Evolutionary conservation across 2,888 invertebrate species (phyloP), one percentile per base, ranked within the genome.

Genomic region (Syrphus vitripennis): DNA sequence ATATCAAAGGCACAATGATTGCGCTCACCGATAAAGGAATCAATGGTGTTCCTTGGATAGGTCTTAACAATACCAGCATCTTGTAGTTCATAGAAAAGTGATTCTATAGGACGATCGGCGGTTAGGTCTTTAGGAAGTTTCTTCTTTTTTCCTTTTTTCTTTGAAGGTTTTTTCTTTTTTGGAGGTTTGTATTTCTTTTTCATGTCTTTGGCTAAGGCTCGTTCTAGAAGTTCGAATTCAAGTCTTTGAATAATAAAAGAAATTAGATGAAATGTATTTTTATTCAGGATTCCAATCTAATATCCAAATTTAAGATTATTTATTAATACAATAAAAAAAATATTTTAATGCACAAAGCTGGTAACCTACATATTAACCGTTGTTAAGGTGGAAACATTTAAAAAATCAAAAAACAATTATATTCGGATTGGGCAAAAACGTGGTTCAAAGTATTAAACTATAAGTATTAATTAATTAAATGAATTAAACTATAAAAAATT

Each of bases 21-120:
- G 50, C 94, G 94, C 88, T 96, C 96, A 0, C 96, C 96, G 63
- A 94, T 92, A 90, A 94, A 95, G 70, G 95, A 94, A 1, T 93
- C 92, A 75, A 97, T 91, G 0, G 91, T 91, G 0, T 93, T 92
- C 63, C 92, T 92, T 0, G 94, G 94, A 89, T 94, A 94, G 14
- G 93, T 92, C 74, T 93, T 93, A 76, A 97, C 95, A 74, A 97
- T 94, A 7, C 90, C 90, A 9, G 78, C 84, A 24, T 89, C 88
- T 76, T 88, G 82, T 24, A 97, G 92, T 91, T 96, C 96, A 89
- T 95, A 93, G 89, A 95, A 96, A 21, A 96, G 90, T 7, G 95
- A 95, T 87, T 95, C 94, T 3, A 93, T 91, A 1, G 93, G 92
- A 87, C 95, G 92, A 88, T 95, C 93, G 1, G 92, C 94, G 2